A percentile compares a stretch with the other conserved stretches of the same genome.
These are phyloP conservation scores for Ruditapes philippinarum DNA, from an alignment of 1,140 invertebrate genomes.

Conservation along the genomic window DNA sequence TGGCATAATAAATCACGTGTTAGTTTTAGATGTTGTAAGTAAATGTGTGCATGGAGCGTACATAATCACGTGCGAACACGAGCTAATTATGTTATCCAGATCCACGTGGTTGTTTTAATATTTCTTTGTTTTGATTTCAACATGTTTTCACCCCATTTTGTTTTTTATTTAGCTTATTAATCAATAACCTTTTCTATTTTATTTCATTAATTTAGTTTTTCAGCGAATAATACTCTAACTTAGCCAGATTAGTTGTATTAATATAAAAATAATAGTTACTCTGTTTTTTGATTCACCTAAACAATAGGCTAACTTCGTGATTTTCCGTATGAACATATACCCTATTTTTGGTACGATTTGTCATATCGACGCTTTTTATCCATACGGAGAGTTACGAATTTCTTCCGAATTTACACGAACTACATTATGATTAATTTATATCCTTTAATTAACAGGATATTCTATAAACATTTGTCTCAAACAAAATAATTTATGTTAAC, in stretches of 20 bases:
- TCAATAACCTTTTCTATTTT: not conserved
- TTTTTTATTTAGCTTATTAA: slow-evolving; percentile 28
- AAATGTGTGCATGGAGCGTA: slow-evolving; percentile 19
- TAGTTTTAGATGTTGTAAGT: slow-evolving; percentile 48
- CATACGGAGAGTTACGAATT: too few species aligned
- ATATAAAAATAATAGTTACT: not conserved
- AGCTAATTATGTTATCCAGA: slow-evolving; percentile 19
- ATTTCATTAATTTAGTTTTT: slow-evolving; percentile 19
- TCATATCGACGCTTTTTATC: too few species aligned
- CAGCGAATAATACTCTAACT: slow-evolving; percentile 31
- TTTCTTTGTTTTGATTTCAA: not conserved
- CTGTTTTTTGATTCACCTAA: too few species aligned
- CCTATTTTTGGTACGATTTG: too few species aligned
- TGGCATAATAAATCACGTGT: slow-evolving; percentile 2
- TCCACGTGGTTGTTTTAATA: slow-evolving; percentile 22
- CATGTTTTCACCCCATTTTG: not conserved
- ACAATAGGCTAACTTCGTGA: too few species aligned
- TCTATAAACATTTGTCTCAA: too few species aligned
- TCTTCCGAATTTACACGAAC: too few species aligned
- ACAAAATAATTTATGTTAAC: too few species aligned
- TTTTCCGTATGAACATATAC: too few species aligned
- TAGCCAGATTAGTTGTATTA: not conserved
- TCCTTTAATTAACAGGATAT: too few species aligned
- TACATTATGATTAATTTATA: too few species aligned
- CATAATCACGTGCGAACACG: not conserved